phyloP scores from a whole-genome alignment of 2,888 invertebrate species.

The Eupithecia pulchellata region DNA sequence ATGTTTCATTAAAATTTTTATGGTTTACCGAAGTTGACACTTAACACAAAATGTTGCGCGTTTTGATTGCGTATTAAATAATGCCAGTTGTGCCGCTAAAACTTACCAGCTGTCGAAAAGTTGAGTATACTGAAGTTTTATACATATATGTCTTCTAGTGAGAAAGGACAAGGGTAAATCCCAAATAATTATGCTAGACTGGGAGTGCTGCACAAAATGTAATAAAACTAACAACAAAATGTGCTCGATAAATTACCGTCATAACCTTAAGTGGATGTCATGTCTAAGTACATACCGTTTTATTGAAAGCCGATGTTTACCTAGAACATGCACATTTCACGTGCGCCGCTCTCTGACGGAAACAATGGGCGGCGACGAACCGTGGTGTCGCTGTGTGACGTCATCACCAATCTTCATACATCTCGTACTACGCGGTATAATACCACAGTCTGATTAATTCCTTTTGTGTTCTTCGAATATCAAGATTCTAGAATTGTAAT shows the following conservation, averaged over 20 bases:
- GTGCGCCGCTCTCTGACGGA: neutral
- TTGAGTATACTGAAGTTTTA: neutral
- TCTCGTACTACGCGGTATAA: neutral
- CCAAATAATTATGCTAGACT: neutral
- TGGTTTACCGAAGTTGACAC: neutral
- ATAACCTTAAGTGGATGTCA: neutral
- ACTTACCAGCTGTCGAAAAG: neutral
- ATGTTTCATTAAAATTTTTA: neutral
- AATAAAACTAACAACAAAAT: neutral
- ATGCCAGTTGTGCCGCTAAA: neutral
- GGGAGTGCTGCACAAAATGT: neutral
- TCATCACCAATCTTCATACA: conserved; percentile 15
- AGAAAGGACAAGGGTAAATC: neutral
- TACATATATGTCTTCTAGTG: neutral
- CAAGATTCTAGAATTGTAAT: neutral
- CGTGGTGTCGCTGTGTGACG: conserved; percentile 13
- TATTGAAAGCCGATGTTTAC: neutral
- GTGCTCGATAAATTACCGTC: neutral
- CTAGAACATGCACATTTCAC: conserved; percentile 11
- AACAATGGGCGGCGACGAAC: conserved; percentile 19
- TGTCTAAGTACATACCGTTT: neutral
- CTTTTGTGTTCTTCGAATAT: conserved; percentile 2
- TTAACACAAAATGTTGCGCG: neutral
- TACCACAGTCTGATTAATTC: conserved; percentile 17
- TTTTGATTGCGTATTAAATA: neutral